Percentiles rank a stretch among this genome's conserved stretches.
Conservation (phyloP, 2,888 invertebrate genomes). For the Sesamia inferens region DNA sequence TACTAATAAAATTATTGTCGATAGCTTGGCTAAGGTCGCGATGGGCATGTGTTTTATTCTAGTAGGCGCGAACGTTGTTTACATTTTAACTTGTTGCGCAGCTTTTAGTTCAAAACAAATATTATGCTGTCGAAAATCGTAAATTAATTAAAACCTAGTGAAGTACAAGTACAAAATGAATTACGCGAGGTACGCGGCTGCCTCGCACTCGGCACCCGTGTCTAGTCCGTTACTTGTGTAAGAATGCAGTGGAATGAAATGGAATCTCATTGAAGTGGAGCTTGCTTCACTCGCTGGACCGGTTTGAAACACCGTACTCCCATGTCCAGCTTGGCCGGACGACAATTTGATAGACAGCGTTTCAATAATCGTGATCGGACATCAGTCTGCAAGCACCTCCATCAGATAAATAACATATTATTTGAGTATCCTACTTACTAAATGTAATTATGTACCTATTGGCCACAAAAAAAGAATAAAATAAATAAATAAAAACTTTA, state of each 20-base stretch:
- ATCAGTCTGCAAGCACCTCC: conserved; percentile 58
- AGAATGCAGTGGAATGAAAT: conserved; percentile 89
- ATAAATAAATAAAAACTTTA: not conserved
- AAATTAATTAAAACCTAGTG: conserved; percentile 57
- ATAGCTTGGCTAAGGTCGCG: conserved; percentile 76
- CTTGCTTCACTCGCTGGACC: conserved; percentile 80
- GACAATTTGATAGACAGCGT: conserved; percentile 85
- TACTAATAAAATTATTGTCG: conserved; percentile 70
- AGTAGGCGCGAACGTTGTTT: conserved; percentile 62
- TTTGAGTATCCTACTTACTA: conserved; percentile 41
- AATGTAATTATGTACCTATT: conserved; percentile 50
- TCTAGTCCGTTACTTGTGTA: conserved; percentile 86
- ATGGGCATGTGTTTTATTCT: conserved; percentile 67
- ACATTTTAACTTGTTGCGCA: conserved; percentile 71
- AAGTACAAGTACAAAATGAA: conserved; percentile 33
- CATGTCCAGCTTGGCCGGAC: conserved; percentile 78
- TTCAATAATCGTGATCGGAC: conserved; percentile 75
- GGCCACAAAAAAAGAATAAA: conserved; percentile 30
- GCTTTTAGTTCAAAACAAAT: conserved; percentile 65
- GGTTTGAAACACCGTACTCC: conserved; percentile 81
- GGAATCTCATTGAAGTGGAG: conserved; percentile 89
- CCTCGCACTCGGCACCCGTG: conserved; percentile 70
- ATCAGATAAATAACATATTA: conserved; percentile 59
- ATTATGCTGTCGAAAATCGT: conserved; percentile 56
- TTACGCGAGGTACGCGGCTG: conserved; percentile 61